Conservation (phyloP, 2,888 invertebrate species). For the Volucella zonaria region DNA sequence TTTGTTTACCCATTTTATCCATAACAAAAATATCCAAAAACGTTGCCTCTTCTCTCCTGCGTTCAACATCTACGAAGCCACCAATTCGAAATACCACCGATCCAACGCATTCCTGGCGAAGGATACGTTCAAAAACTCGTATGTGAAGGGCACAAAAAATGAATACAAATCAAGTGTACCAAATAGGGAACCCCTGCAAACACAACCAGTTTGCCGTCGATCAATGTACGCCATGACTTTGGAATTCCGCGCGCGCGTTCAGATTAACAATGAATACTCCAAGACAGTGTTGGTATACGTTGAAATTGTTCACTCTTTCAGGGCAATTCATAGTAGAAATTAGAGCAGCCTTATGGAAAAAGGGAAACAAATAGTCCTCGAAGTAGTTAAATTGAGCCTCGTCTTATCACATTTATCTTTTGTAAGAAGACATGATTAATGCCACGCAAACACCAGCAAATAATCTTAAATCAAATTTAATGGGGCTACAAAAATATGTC, state of each 20-base stretch:
- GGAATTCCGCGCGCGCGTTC: constrained; percentile 45
- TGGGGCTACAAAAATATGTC: too few relatives aligned
- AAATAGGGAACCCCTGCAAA: constrained; percentile 31
- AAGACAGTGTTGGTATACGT: too few relatives aligned
- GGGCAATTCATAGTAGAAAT: too few relatives aligned
- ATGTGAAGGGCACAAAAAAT: not conserved
- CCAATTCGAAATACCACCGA: not conserved
- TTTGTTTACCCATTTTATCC: constrained; percentile 60
- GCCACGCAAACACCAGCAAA: too few relatives aligned
- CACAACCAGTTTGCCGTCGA: constrained; percentile 38
- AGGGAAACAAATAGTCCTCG: too few relatives aligned
- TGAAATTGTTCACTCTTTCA: too few relatives aligned
- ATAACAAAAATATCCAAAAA: constrained; percentile 40
- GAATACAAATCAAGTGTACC: not conserved
- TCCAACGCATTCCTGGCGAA: not conserved
- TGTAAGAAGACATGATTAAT: too few relatives aligned
- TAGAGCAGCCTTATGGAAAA: too few relatives aligned
- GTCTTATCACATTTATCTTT: too few relatives aligned
- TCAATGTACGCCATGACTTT: constrained; percentile 57
- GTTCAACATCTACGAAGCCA: not conserved
- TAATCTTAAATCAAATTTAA: too few relatives aligned
- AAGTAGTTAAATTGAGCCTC: too few relatives aligned
- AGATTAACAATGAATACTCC: constrained; percentile 9
- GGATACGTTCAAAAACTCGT: not conserved
- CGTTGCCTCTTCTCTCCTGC: constrained; percentile 1